Conservation (phyloP, 2,888 invertebrate genomes). For the Phengaris arion region DNA sequence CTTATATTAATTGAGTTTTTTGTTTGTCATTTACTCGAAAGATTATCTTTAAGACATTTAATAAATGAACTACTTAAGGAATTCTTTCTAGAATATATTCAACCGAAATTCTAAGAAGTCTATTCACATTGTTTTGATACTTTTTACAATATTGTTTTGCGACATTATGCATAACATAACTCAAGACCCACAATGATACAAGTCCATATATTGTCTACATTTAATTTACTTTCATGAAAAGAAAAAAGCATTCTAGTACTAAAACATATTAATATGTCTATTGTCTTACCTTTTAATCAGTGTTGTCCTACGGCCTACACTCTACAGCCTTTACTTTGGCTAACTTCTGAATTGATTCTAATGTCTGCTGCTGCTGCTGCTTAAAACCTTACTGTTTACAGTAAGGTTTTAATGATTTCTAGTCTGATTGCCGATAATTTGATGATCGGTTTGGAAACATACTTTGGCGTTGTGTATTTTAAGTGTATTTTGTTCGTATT, state of each 20-base stretch:
- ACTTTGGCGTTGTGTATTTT: slow-evolving; percentile 66
- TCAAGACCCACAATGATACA: not conserved
- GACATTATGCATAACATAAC: not conserved
- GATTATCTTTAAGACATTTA: not conserved
- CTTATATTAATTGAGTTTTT: too few relatives aligned
- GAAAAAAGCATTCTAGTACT: not conserved
- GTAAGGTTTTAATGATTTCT: slow-evolving; percentile 51
- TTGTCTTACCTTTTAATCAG: not conserved
- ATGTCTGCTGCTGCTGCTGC: too few relatives aligned
- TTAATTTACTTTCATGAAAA: not conserved
- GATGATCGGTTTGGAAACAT: slow-evolving; percentile 45
- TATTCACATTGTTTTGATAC: not conserved
- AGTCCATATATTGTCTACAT: not conserved
- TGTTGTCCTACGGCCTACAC: not conserved
- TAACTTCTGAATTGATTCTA: not conserved
- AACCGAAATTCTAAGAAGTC: not conserved
- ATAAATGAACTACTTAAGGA: not conserved
- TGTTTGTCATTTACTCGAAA: too few relatives aligned
- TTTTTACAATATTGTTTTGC: not conserved
- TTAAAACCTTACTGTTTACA: too few relatives aligned
- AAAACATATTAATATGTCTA: not conserved
- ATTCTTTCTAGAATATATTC: not conserved
- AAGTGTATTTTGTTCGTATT: slow-evolving; percentile 77
- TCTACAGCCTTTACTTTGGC: not conserved
- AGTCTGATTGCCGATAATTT: slow-evolving; percentile 40